These are phyloP conservation scores for Bettongia penicillata DNA, from an alignment of 2,113 vertebrate species.

Conservation along the genomic window DNA sequence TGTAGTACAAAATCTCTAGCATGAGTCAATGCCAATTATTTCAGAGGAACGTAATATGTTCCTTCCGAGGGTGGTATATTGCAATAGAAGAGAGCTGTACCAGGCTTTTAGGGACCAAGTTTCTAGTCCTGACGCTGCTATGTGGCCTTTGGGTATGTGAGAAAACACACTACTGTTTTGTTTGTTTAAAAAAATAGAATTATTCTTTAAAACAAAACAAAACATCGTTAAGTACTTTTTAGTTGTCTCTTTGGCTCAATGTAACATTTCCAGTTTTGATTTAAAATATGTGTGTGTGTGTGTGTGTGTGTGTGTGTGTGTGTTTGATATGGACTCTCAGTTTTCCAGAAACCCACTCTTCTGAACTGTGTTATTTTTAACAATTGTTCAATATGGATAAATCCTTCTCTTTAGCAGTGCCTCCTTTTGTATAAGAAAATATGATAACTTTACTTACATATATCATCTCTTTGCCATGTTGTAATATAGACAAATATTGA, in stretches of 20 bases:
- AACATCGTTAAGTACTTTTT: background rate
- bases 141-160: background rate
- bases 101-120: slow-evolving; percentile 8
- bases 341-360: background rate
- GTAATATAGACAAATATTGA: background rate
- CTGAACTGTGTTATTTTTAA: background rate
- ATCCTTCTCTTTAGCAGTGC: background rate
- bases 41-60: background rate
- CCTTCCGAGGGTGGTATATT: background rate
- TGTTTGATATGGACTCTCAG: background rate
- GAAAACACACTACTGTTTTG: background rate
- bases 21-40: background rate
- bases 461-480: background rate
- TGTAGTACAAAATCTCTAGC: slow-evolving; percentile 45
- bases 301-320: background rate
- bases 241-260: background rate
- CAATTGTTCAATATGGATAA: background rate
- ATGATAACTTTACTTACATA: background rate
- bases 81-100: background rate
- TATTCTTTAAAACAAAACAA: slow-evolving; percentile 12
- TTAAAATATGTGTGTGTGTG: background rate
- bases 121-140: background rate
- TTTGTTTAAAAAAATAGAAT: background rate
- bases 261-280: background rate
- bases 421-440: background rate